Evolutionary conservation across 2,888 invertebrate species (phyloP), one percentile per base, ranked within the genome.

Genomic region (Cheilosia soror): DNA sequence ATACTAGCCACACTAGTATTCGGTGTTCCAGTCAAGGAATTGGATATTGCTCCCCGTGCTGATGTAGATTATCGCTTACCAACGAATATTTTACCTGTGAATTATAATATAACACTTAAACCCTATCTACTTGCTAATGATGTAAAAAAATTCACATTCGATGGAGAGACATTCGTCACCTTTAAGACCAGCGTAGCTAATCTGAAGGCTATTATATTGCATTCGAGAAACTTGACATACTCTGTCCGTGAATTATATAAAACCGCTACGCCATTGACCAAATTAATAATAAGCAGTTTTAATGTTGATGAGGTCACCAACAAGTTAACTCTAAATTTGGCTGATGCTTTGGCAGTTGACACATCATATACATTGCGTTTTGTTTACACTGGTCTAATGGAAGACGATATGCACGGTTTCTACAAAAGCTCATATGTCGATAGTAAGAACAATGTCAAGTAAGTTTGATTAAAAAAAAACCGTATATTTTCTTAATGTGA

Each of bases 41-140:
- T 7, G 4, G 44, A 49, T 27, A 40, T 11, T 9, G 37, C 27
- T 20, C 49, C 33, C 0, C 4, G 13, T 20, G 87, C 73, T 9
- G 58, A 72, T 9, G 62, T 55, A 3, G 87, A 90, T 2, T 92
- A 91, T 55, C 89, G 91, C 31, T 83, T 92, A 11, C 85, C 89
- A 4, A 37, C 57, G 2, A 91, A 89, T 0, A 92, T 95, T 0
- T 77, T 73, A 1, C 95, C 95, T 0, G 88, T 87, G 0, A 90
- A 90, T n/a, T 96, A 95, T 87, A 91, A 92, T 33, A 91, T 95
- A 0, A 88, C 91, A 0, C 88, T 95, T 5, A 91, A 90, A 0
- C 94, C 94, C 0, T 93, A 93, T 85, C 92, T 95, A 4, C 90
- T 93, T 29, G 88, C 87, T 13, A 76, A n/a, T 47, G 90, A 91